These are phyloP conservation scores for Callimorpha dominula DNA, from an alignment of 2,888 invertebrate species.

Conservation along the genomic window DNA sequence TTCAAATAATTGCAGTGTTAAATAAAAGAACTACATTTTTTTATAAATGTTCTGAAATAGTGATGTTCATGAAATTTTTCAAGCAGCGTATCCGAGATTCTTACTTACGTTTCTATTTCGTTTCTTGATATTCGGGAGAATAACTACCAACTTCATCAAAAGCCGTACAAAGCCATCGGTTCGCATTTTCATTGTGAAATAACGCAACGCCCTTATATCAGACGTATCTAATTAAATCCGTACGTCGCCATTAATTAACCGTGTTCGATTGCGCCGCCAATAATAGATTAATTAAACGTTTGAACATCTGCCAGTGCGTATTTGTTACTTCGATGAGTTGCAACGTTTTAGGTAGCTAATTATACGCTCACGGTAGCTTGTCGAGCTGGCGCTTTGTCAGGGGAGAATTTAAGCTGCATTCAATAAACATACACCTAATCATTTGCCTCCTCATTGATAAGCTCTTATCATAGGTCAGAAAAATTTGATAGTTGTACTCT, in stretches of 20 bases:
- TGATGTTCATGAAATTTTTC: too few relatives aligned
- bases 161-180: neutral
- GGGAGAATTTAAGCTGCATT: neutral
- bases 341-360: slow-evolving; percentile 16
- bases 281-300: slow-evolving; percentile 66
- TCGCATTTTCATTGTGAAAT: slow-evolving; percentile 1
- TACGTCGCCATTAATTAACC: slow-evolving; percentile 23
- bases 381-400: neutral
- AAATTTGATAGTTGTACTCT: neutral
- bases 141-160: neutral
- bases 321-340: slow-evolving; percentile 32
- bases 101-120: too few relatives aligned
- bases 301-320: slow-evolving; percentile 60
- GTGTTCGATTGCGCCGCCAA: slow-evolving; percentile 45
- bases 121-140: too few relatives aligned
- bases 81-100: too few relatives aligned
- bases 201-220: neutral
- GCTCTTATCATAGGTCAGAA: neutral
- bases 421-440: neutral
- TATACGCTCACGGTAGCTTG: slow-evolving; percentile 7
- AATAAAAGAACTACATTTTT: too few relatives aligned
- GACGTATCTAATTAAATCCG: slow-evolving; percentile 33
- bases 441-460: neutral
- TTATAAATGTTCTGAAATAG: too few relatives aligned
- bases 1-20: too few relatives aligned